phyloP scores from a whole-genome alignment of 1,140 invertebrate genomes.

The Eumeta japonica region DNA sequence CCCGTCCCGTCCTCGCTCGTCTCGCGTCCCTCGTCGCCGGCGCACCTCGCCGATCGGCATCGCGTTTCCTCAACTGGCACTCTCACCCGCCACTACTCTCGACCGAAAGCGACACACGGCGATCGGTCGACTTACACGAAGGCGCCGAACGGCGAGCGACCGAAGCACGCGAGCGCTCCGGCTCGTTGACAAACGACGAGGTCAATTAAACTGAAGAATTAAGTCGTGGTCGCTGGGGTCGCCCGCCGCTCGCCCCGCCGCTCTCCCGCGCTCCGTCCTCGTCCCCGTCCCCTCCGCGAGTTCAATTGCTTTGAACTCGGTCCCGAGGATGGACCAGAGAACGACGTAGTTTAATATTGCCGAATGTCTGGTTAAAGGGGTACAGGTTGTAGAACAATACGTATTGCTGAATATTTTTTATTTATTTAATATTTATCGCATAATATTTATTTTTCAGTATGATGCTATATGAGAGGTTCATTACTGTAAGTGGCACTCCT shows the following conservation, averaged over 20 bases:
- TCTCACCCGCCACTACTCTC: constrained; percentile 6
- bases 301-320: constrained; percentile 47
- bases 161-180: too few species aligned
- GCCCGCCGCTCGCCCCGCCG: constrained; percentile 23
- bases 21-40: constrained; percentile 10
- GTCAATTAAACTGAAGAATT: constrained; percentile 48
- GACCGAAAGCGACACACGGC: too few species aligned
- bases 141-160: too few species aligned
- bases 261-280: constrained; percentile 6
- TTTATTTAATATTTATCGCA: constrained; percentile 55
- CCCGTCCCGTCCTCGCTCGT: constrained; percentile 8
- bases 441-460: constrained; percentile 52
- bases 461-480: constrained; percentile 34
- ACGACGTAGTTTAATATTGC: constrained; percentile 38
- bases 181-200: constrained; percentile 40
- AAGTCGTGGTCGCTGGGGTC: constrained; percentile 30
- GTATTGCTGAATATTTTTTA: constrained; percentile 33
- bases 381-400: constrained; percentile 51
- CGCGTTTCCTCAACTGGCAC: constrained; percentile 5
- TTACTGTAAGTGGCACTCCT: constrained; percentile 50
- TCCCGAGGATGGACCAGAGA: constrained; percentile 23
- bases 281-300: constrained; percentile 21
- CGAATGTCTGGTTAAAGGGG: constrained; percentile 53
- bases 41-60: constrained; percentile 7
- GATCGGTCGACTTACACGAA: too few species aligned